Evolutionary conservation across 2,113 vertebrate genomes (phyloP).

Genomic region (Chunga burmeisteri): DNA sequence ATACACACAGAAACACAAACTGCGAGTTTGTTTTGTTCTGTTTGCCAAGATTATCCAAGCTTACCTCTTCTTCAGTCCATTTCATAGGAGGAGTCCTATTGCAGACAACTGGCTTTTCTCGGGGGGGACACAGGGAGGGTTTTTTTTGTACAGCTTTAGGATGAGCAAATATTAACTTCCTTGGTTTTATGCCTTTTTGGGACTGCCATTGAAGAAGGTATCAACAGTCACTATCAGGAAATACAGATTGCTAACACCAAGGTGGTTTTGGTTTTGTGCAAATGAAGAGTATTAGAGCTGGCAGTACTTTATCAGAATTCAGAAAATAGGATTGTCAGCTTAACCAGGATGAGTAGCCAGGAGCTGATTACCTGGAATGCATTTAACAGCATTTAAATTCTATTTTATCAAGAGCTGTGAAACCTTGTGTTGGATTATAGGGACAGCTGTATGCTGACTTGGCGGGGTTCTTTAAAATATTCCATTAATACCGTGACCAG

Average conservation of each 20-base stretch:
- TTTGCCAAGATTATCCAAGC: background rate
- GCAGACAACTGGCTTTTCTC: background rate
- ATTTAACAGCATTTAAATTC: background rate
- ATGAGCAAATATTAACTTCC: background rate
- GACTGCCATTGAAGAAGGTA: background rate
- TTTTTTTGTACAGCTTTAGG: background rate
- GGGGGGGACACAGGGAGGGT: too few species aligned
- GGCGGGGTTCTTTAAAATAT: background rate
- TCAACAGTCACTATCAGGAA: background rate
- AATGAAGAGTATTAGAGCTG: background rate
- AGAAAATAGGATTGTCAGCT: constrained; percentile 11
- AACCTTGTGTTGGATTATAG: background rate
- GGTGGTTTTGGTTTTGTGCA: background rate
- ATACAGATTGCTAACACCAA: background rate
- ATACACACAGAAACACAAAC: background rate
- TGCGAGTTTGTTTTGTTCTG: background rate
- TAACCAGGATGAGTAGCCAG: background rate
- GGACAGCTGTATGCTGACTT: background rate
- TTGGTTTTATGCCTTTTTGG: background rate
- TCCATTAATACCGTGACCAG: background rate
- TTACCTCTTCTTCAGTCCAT: background rate
- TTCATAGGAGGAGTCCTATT: background rate
- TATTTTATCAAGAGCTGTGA: background rate
- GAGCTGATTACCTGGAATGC: constrained; percentile 9
- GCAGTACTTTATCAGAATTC: background rate